Base-by-base conservation (phyloP, 2,113 vertebrate genomes). In the Rhynchomys soricoides region DNA sequence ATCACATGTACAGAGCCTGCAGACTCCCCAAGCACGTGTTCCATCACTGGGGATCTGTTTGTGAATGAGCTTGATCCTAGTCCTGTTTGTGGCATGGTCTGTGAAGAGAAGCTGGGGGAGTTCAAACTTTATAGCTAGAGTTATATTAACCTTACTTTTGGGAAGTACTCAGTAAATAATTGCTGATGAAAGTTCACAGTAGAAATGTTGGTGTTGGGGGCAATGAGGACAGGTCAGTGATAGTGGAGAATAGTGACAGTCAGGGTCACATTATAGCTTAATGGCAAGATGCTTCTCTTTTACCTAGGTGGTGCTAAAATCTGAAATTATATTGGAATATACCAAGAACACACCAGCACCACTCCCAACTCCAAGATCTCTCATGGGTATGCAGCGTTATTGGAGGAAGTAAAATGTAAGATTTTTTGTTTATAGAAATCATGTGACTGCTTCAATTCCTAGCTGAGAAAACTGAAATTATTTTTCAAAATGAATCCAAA, bases 401-500 rank as follows among this genome's bases (percentile, higher is more conserved):
- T 19, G 2, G n/a, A 59, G 5, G 68, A 83, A 43, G 34, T 34
- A 13, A 57, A 70, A 70, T 26, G 7, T 50, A 68, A 40, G 16
- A 55, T n/a, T 77, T 77, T 43, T 10, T 24, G 3, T 77, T 87
- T 59, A 57, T 5, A 48, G 31, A 90, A 48, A 81, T 87, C 7
- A 78, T 59, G 45, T 83, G 52, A 12, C 2, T 77, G 7, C 52
- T 90, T 86, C n/a, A 82, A 64, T 26, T 31, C 10, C 26, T 74
- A 74, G 24, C 22, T 45, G 12, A 59, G 1, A 21, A 91, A 75
- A 40, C 43, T 92, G 62, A 90, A 90, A 88, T 75, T 73, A 22
- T 83, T 93, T 40, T 93, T 50, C 62, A 87, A 86, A 95, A 45
- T 87, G 50, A 37, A 21, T 57, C 9, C 77, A 78, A 59, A 45